These are phyloP conservation scores for Acronicta leporina DNA, from an alignment of 2,888 invertebrate genomes.

Conservation along the genomic window DNA sequence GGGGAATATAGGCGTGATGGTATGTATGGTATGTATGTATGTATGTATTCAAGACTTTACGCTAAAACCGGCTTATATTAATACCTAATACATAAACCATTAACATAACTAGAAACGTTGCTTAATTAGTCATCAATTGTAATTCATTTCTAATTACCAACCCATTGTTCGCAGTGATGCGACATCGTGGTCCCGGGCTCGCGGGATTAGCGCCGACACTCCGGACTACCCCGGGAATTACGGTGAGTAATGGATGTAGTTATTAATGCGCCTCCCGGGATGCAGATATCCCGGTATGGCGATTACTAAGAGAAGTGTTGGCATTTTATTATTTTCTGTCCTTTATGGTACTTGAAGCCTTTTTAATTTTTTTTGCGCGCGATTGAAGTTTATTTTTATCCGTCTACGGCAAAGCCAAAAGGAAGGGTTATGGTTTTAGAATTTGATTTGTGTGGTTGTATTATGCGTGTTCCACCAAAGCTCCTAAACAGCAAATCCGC, in stretches of 20 bases:
- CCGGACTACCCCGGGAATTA: slow-evolving; percentile 63
- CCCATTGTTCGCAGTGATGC: slow-evolving; percentile 62
- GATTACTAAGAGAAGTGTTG: slow-evolving; percentile 52
- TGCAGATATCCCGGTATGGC: slow-evolving; percentile 45
- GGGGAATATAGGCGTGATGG: no score
- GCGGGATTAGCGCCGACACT: slow-evolving; percentile 62
- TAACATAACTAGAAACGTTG: slow-evolving; percentile 20
- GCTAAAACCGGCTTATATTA: background rate
- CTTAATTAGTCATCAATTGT: slow-evolving; percentile 53
- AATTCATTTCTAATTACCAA: slow-evolving; percentile 55
- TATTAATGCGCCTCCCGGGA: slow-evolving; percentile 56
- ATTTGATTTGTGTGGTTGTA: no score
- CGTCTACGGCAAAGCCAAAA: no score
- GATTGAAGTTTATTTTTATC: background rate
- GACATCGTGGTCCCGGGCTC: slow-evolving; percentile 54
- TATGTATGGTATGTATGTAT: no score
- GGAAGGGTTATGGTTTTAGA: no score
- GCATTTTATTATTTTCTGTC: slow-evolving; percentile 30
- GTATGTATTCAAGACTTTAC: background rate
- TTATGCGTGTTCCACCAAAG: no score
- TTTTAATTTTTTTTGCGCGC: background rate
- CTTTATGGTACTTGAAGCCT: background rate
- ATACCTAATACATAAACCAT: slow-evolving; percentile 18
- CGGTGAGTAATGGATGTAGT: slow-evolving; percentile 66
- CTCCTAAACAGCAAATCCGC: no score